Evolutionary conservation across 1,140 invertebrate genomes (phyloP), one percentile per base, ranked within the genome.

Genomic region (Thaumetopoea pityocampa): DNA sequence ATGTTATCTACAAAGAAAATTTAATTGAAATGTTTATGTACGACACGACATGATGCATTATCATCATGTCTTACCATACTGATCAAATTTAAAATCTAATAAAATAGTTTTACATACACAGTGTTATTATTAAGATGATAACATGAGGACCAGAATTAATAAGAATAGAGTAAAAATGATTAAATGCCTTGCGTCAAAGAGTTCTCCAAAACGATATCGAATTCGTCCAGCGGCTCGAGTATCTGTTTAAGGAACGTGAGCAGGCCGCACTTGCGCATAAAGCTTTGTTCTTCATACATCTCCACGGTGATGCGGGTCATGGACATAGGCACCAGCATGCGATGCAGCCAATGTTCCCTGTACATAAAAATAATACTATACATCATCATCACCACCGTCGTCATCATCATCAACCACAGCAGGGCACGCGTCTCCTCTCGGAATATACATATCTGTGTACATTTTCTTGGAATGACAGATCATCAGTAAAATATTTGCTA

Each of bases 211-310:
- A 92, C 90, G 54, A 99, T 95, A 62, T 97, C 92, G 67, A 97
- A 96, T 57, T 98, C 96, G 63, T 96, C 93, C 4, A 99, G 87
- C 2, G 96, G 95, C 48, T 94, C 91, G 14, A 99, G 87, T 61
- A 99, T 96, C 83, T 98, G 94, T 48, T 94, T 89, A 7, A 99
- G 88, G 83, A 97, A 98, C 47, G 92, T 94, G 17, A 96, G 88
- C 18, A 97, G 87, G 37, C 90, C 90, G 27, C 91, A 87, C 67
- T 96, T 95, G 35, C 96, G 88, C 15, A 99, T 82, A 81, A 99
- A 99, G 27, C 96, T 98, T 49, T 92, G 90, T 66, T 98, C 96
- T 71, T 99, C 97, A 62, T 98, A 99, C 95, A 99, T 96, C 63
- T 97, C 94, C 2, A 86, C 73, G 0, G 96, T 97, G 0, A 95